Evolutionary conservation across 2,113 vertebrate species (phyloP).

Genomic region (Phaethon lepturus): DNA sequence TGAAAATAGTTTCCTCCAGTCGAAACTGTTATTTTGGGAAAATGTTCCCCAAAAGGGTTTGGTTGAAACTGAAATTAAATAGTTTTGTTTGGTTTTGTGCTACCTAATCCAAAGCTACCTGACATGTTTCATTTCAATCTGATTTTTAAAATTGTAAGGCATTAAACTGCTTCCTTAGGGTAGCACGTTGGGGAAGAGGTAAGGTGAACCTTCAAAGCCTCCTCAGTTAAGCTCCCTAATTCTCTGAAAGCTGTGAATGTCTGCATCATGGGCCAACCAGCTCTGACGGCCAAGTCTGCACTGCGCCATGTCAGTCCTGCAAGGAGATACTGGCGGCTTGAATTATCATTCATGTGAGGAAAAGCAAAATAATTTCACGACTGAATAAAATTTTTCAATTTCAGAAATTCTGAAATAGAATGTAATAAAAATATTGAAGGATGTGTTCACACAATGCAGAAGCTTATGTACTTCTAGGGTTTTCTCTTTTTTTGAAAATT

Average conservation of each 20-base stretch:
- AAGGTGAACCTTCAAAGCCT: accelerated
- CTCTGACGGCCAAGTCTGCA: not conserved
- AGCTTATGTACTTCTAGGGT: accelerated
- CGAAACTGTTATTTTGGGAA: not conserved
- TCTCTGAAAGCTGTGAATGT: not conserved
- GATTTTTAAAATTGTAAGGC: not conserved
- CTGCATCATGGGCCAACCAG: accelerated
- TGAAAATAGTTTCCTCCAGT: not conserved
- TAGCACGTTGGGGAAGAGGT: not conserved
- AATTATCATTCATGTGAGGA: not conserved
- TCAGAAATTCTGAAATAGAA: not conserved
- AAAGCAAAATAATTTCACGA: not conserved
- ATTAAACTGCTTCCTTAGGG: not conserved
- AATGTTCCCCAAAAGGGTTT: not conserved
- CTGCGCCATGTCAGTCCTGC: not conserved
- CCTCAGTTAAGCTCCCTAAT: not conserved
- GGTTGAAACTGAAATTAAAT: not conserved
- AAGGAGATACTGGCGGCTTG: not conserved
- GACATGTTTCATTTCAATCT: not conserved
- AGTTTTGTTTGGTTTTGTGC: not conserved
- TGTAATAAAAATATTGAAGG: not conserved
- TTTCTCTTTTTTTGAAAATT: not conserved
- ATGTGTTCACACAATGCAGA: not conserved
- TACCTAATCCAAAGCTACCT: not conserved
- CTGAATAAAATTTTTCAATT: not conserved